Base-by-base conservation (phyloP, 2,797 vertebrate genomes). In the Dallia pectoralis region DNA sequence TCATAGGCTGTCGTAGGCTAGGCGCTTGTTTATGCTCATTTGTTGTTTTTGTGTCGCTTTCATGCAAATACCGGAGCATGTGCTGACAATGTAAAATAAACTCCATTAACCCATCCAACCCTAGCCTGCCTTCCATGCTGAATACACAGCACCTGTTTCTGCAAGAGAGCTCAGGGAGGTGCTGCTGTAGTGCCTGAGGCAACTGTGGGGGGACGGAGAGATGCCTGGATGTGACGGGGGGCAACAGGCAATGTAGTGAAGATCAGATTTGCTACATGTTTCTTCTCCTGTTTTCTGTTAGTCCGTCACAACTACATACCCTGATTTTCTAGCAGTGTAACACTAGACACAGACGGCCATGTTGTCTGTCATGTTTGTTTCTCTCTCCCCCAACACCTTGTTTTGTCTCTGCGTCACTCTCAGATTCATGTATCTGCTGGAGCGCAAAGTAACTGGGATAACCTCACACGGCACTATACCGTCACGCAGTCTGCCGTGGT, bases 381-480 rank as follows among this genome's bases (percentile, higher is more conserved):
- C 16, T 30, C 25, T 48, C 67, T 22, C 27, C 25, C 40, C 22
- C n/a, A 4, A 22, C 15, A 4, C 15, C 40, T 18, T 14, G 15
- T 12, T 27, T n/a, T 48, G 25, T 68, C 67, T 18, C 44, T 30
- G 25, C 16, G 25, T 51, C 19, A 19, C 67, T 68, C 67, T 68
- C 65, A 18, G 30, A 68, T 74, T 4, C 30, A 56, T 22, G 2
- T 65, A 29, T 36, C 16, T 30, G 25, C 30, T 59, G 64, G 64
- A 56, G 49, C 53, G 68, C 51, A 74, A 51, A 47, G 51, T 67
- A 59, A 33, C 65, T 47, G 48, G 33, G 49, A 61, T 49, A 44
- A 30, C 33, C 14, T 32, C 18, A n/a, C 33, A 65, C 30, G 49
- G 15, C 51, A 56, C 30, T 61, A 44, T 49, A 49, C 25, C 48